These are phyloP conservation scores for Streptopelia turtur DNA, from an alignment of 2,797 vertebrate species.

Conservation along the genomic window DNA sequence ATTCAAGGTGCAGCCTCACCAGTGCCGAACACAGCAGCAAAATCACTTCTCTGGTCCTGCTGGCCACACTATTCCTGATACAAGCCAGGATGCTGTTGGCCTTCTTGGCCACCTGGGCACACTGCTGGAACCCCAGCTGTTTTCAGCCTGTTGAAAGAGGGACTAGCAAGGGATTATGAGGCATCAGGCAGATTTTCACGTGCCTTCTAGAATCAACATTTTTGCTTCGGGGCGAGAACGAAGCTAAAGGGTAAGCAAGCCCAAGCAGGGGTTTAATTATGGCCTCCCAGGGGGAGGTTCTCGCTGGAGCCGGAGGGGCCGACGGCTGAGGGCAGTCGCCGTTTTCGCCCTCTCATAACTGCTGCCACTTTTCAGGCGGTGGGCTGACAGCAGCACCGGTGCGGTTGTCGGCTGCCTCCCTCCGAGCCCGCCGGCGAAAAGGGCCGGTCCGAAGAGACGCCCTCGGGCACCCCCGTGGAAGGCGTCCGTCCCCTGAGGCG, in stretches of 20 bases:
- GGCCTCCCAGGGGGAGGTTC: too few relatives aligned
- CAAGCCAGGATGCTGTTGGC: too few relatives aligned
- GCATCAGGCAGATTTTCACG: neutral
- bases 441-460: neutral
- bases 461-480: neutral
- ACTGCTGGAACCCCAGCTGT: neutral
- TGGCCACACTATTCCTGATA: too few relatives aligned
- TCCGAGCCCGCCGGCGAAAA: neutral
- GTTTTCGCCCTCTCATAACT: neutral
- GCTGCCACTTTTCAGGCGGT: neutral
- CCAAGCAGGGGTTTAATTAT: rapidly evolving
- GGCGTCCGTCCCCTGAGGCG: neutral
- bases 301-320: neutral
- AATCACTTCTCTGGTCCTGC: too few relatives aligned
- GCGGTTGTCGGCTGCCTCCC: too few relatives aligned
- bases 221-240: neutral
- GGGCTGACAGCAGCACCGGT: neutral
- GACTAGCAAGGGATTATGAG: neutral
- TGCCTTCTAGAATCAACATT: neutral
- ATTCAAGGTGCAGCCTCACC: too few relatives aligned
- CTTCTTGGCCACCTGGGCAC: too few relatives aligned
- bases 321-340: neutral
- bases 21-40: too few relatives aligned
- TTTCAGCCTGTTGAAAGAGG: neutral
- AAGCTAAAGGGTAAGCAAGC: neutral